These are phyloP conservation scores for Microctenopoma steveboyesi DNA, from an alignment of 2,797 vertebrate genomes.

Conservation along the genomic window DNA sequence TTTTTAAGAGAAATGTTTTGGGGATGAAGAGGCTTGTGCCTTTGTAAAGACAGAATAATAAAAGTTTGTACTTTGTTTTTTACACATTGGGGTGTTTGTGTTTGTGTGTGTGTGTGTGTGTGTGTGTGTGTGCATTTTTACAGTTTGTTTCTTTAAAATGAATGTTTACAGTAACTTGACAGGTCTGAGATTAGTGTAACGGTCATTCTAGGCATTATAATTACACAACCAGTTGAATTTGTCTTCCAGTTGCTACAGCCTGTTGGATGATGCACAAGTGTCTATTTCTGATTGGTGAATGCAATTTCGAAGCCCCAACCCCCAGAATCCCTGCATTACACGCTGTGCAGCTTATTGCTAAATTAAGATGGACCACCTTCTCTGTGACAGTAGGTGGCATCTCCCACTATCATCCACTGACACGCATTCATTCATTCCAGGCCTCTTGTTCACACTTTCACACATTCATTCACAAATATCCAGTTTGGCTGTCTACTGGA, in stretches of 20 bases:
- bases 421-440: slow-evolving; percentile 13
- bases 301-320: slow-evolving; percentile 7
- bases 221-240: slow-evolving; percentile 20
- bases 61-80: slow-evolving; percentile 99
- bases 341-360: slow-evolving; percentile 57
- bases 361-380: slow-evolving; percentile 59
- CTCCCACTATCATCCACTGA: slow-evolving; percentile 28
- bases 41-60: slow-evolving; percentile 99
- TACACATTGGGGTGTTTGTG: slow-evolving; percentile 74
- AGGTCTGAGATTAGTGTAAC: neutral
- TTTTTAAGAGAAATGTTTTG: slow-evolving; percentile 86
- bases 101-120: slow-evolving; percentile 20
- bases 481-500: slow-evolving; percentile 1
- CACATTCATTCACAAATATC: slow-evolving; percentile 16
- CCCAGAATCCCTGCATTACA: neutral
- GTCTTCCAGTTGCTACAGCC: slow-evolving; percentile 17
- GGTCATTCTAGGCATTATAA: neutral
- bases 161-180: neutral
- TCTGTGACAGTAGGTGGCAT: slow-evolving; percentile 41
- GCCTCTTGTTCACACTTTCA: slow-evolving; percentile 38
- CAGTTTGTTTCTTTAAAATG: neutral
- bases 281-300: slow-evolving; percentile 60
- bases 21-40: slow-evolving; percentile 94
- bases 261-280: slow-evolving; percentile 57
- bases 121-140: slow-evolving; percentile 29